Evolutionary conservation across 2,113 vertebrate species (phyloP), one percentile per base, ranked within the genome.

Genomic region (Motacilla alba): DNA sequence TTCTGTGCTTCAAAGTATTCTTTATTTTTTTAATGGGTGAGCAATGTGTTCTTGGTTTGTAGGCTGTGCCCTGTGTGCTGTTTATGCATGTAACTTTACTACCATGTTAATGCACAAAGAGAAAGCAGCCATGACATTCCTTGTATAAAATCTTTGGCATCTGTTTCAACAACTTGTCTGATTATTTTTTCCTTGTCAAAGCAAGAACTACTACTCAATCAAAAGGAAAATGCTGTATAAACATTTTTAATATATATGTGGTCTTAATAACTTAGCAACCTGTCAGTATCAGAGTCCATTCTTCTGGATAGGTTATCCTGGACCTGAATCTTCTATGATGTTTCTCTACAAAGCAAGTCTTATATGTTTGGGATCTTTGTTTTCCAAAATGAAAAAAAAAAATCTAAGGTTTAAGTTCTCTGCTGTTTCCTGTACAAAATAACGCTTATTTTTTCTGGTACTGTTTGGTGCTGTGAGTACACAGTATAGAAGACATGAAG

Each of bases 61-160:
- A 96, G 92, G 95, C 92, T 90, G 88, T 96, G 82, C 82, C 84
- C 79, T 87, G 77, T 97, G 94, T 95, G 95, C 94, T 26, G 33
- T 93, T 89, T 37, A 91, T 96, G 96, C 97, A 94, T 97, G 97
- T 93, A 80, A 93, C 94, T 96, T 91, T 95, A 93, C 93, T 94
- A 83, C 82, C 87, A 89, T 96, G 96, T 96, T 94, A 91, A 89
- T 96, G 92, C 96, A 97, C 89, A 95, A 94, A 94, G 86, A 96
- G 55, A 96, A 96, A 94, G 72, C 96, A 96, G 93, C 92, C 92
- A 16, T 93, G 89, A 96, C 93, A 94, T 97, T 96, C 95, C 96
- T 95, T 93, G 84, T 97, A 97, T 97, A 97, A 97, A 97, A 87
- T 82, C 44, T 89, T 94, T 81, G 82, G 74, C 83, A 87, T 92